Evolutionary conservation across 2,888 invertebrate species (phyloP).

Genomic region (Schizotus pectinicornis): DNA sequence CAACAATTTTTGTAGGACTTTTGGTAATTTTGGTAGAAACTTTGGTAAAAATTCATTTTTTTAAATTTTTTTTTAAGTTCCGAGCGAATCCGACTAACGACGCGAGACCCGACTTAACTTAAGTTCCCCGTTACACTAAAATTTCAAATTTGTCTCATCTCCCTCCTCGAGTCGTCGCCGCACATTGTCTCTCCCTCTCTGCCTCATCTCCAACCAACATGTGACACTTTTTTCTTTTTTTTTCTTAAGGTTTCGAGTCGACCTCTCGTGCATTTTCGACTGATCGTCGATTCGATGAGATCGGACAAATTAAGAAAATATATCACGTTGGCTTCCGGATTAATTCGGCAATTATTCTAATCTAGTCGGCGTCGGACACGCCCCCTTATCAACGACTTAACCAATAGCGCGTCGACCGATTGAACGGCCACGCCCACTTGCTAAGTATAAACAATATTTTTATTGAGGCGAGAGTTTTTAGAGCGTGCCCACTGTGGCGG

Average conservation of each 20-base stretch:
- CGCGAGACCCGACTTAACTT: background rate
- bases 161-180: conserved; percentile 9
- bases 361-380: conserved; percentile 24
- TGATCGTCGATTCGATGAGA: background rate
- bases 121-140: conserved; percentile 9
- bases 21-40: conserved; percentile 25
- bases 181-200: background rate
- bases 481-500: conserved; percentile 6
- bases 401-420: conserved; percentile 24
- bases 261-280: too few relatives aligned
- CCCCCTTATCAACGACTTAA: conserved; percentile 21
- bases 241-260: background rate
- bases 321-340: conserved; percentile 6
- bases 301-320: conserved; percentile 5
- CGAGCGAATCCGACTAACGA: conserved; percentile 3
- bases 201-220: background rate
- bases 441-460: conserved; percentile 20
- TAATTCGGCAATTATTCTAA: conserved; percentile 18
- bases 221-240: conserved; percentile 3
- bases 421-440: conserved; percentile 22
- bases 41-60: conserved; percentile 32
- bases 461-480: conserved; percentile 7
- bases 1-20: background rate
- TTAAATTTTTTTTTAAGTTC: too few relatives aligned
- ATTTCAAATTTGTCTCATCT: conserved; percentile 21